phyloP scores from a whole-genome alignment of 1,140 invertebrate genomes.

The Drosophila ohnishii region DNA sequence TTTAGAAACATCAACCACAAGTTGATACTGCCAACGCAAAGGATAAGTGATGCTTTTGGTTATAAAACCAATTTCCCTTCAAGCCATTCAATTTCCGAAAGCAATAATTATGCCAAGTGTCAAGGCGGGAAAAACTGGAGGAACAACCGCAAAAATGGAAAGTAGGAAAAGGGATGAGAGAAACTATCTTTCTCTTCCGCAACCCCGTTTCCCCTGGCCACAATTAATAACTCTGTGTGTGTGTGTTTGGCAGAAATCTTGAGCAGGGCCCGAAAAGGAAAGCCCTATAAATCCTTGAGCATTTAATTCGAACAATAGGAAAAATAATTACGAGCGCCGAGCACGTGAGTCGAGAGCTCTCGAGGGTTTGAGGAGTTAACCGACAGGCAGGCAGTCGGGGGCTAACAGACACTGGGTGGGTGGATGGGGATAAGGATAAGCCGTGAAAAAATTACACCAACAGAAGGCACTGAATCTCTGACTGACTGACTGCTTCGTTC shows the following conservation, averaged over 20 bases:
- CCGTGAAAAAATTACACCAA: conserved; percentile 76
- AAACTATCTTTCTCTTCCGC: conserved; percentile 39
- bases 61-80: conserved; percentile 80
- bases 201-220: conserved; percentile 22
- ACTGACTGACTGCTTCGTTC: conserved; percentile 52
- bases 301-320: conserved; percentile 81
- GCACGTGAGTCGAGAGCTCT: conserved; percentile 77
- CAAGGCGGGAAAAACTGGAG: conserved; percentile 45
- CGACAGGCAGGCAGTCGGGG: conserved; percentile 1
- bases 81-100: conserved; percentile 80
- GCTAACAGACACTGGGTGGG: not conserved
- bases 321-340: conserved; percentile 80
- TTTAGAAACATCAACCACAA: not conserved
- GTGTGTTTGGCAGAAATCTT: conserved; percentile 55
- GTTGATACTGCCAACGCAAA: not conserved
- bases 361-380: conserved; percentile 33
- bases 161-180: conserved; percentile 26
- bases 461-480: conserved; percentile 50
- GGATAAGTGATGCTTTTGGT: conserved; percentile 43
- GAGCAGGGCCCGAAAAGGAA: conserved; percentile 36
- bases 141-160: conserved; percentile 18
- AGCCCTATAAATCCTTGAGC: conserved; percentile 75
- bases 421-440: conserved; percentile 44
- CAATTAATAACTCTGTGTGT: conserved; percentile 70
- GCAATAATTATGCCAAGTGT: conserved; percentile 82